Evolutionary conservation across 2,888 invertebrate species (phyloP).

Genomic region (Nineta flava): DNA sequence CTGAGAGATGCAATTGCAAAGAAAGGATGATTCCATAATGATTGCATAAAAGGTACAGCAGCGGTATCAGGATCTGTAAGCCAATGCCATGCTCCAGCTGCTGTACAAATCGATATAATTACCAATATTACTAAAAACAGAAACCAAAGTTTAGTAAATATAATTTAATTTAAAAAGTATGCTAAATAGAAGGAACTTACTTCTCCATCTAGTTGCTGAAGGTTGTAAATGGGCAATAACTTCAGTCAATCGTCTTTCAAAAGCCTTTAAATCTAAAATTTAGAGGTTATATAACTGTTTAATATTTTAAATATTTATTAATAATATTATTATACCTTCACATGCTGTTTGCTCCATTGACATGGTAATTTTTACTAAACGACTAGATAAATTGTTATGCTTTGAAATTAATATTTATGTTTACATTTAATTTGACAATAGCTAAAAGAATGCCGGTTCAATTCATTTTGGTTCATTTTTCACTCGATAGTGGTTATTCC

Average conservation of each 20-base stretch:
- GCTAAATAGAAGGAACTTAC: slow-evolving; percentile 37
- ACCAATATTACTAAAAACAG: slow-evolving; percentile 73
- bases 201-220: slow-evolving; percentile 87
- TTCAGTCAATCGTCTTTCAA: slow-evolving; percentile 91
- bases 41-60: slow-evolving; percentile 80
- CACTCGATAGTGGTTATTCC: no score
- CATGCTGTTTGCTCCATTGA: slow-evolving; percentile 81
- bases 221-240: slow-evolving; percentile 93
- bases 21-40: slow-evolving; percentile 84
- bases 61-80: slow-evolving; percentile 84
- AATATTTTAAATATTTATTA: neutral
- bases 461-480: no score
- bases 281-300: neutral
- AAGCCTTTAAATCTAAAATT: slow-evolving; percentile 84
- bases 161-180: slow-evolving; percentile 2
- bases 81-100: slow-evolving; percentile 94
- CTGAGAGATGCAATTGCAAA: slow-evolving; percentile 78
- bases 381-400: no score
- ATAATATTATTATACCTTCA: slow-evolving; percentile 47
- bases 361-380: slow-evolving; percentile 31
- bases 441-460: no score
- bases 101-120: slow-evolving; percentile 76
- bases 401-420: no score
- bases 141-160: slow-evolving; percentile 16
- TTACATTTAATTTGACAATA: no score